Evolutionary conservation across 2,113 vertebrate species (phyloP).

Genomic region (Dicaeum eximium): DNA sequence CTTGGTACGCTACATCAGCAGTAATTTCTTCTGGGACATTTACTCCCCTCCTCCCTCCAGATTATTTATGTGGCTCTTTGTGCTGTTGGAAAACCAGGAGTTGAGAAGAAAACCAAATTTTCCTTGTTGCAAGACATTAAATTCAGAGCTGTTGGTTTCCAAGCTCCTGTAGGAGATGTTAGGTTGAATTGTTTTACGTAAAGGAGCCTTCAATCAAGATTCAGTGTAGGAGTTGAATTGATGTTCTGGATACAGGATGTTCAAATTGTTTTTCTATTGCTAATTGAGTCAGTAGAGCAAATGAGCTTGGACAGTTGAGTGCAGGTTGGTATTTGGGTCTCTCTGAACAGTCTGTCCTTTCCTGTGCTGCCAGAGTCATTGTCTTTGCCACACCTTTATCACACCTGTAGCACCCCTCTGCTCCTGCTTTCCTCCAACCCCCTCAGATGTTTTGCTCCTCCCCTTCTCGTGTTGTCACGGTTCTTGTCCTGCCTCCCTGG

Average conservation of each 20-base stretch:
- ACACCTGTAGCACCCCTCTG: background rate
- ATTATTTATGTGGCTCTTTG: background rate
- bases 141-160: background rate
- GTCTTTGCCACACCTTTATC: background rate
- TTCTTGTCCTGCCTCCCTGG: background rate
- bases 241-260: background rate
- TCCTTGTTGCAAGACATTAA: background rate
- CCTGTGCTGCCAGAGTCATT: background rate
- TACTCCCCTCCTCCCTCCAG: background rate
- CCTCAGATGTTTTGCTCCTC: background rate
- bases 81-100: background rate
- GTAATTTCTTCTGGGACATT: conserved; percentile 10
- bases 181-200: background rate
- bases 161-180: background rate
- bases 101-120: background rate
- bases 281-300: background rate
- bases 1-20: conserved; percentile 47
- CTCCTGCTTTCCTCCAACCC: background rate
- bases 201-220: background rate
- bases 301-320: background rate
- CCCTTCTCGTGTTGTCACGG: fast-evolving
- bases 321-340: background rate
- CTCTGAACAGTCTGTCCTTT: background rate
- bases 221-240: background rate
- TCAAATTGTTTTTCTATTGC: background rate